phyloP scores from a whole-genome alignment of 2,113 vertebrate species.

The Oreochromis tanganicae region DNA sequence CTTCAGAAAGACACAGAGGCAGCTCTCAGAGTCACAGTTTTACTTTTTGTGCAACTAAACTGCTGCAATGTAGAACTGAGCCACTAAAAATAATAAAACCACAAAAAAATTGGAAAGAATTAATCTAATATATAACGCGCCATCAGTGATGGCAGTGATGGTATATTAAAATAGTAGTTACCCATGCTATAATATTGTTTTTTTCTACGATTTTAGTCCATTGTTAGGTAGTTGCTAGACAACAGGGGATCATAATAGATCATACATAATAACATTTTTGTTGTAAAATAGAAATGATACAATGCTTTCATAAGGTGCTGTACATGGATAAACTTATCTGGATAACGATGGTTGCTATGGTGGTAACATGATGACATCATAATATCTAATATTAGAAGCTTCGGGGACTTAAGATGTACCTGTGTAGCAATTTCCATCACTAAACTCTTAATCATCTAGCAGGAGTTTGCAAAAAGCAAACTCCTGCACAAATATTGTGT shows the following conservation, averaged over 20 bases:
- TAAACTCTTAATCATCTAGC: not conserved
- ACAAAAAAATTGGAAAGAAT: not conserved
- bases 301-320: not conserved
- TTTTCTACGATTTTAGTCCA: not conserved
- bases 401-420: not conserved
- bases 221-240: not conserved
- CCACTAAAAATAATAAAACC: not conserved
- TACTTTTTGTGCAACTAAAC: not conserved
- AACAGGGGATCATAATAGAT: not conserved
- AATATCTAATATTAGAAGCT: not conserved
- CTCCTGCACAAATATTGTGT: rapidly evolving
- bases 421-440: not conserved
- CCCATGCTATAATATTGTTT: not conserved
- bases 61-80: not conserved
- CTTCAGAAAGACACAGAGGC: not conserved
- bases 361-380: not conserved
- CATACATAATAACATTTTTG: not conserved
- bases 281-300: not conserved
- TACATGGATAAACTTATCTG: not conserved
- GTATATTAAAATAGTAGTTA: not conserved
- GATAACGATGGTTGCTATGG: not conserved
- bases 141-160: not conserved
- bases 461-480: not conserved
- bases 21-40: not conserved
- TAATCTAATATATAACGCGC: not conserved